These are phyloP conservation scores for Cryptotis parvus DNA, from an alignment of 2,113 vertebrate species.

Conservation along the genomic window DNA sequence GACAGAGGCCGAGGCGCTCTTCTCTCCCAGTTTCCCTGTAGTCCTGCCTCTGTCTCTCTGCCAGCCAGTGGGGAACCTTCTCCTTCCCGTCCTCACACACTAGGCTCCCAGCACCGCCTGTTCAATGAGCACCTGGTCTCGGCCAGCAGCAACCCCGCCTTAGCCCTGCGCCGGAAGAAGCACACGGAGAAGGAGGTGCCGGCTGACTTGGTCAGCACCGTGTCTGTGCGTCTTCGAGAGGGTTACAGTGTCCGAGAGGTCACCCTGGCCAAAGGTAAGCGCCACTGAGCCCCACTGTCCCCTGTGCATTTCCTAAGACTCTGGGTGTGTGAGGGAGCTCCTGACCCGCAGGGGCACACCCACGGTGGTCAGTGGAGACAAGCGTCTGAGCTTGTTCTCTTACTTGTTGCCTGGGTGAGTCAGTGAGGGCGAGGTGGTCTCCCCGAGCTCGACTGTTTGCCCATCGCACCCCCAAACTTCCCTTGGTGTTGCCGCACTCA, in stretches of 20 bases:
- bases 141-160: slow-evolving; percentile 95
- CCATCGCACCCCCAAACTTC: background rate
- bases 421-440: background rate
- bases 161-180: slow-evolving; percentile 96
- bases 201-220: slow-evolving; percentile 94
- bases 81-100: background rate
- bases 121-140: slow-evolving; percentile 99
- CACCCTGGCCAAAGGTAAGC: slow-evolving; percentile 94
- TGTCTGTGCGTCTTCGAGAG: slow-evolving; percentile 96
- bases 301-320: background rate
- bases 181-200: slow-evolving; percentile 98
- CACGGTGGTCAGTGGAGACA: background rate
- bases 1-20: background rate
- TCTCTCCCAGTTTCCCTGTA: background rate
- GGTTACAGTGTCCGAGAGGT: slow-evolving; percentile 98
- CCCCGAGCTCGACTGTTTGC: slow-evolving; percentile 42
- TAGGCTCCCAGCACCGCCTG: slow-evolving; percentile 96
- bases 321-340: background rate
- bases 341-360: background rate
- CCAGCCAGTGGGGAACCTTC: background rate
- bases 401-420: background rate
- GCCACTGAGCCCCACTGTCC: background rate
- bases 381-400: background rate
- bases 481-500: background rate
- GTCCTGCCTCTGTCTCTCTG: background rate